Base-by-base conservation (phyloP, 2,797 vertebrate genomes). In the Sebastes hubbsi region DNA sequence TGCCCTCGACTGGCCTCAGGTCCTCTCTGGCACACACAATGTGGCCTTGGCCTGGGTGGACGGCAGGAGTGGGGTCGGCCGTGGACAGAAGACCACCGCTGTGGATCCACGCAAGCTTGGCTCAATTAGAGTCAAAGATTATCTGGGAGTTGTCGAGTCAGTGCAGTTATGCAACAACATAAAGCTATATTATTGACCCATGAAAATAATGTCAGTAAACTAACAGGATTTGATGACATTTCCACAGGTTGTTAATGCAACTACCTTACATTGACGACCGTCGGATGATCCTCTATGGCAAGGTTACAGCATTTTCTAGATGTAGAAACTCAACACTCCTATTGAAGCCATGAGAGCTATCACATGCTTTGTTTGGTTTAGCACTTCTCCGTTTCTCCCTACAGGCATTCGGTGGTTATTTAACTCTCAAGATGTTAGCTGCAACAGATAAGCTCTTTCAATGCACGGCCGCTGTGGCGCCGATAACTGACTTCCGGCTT, bases 331-430 rank as follows among this genome's bases (percentile, higher is more conserved):
- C 27, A 46, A 2, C 29, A 56, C 6, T 64, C 20, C 18, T 38
- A 5, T 25, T 6, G n/a, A 58, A 54, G 22, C 46, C 54, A 46
- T n/a, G 1, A 18, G 38, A 52, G 8, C 6, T 14, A 11, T n/a
- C 8, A 36, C 11, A 13, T 20, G 18, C 2, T 67, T 70, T 46
- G 4, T 67, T 25, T 58, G 22, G 72, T 81, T 25, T 30, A 59
- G 22, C 66, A 16, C 22, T 18, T 73, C 38, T 70, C 32, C 81
- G 6, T 85, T 62, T 86, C 60, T 84, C 20, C 46, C 80, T 56
- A 25, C 87, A 97, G 96, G 96, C 92, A 25, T 97, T 96, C 77
- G 96, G 96, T 10, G 96, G 96, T 55, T 97, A 97, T 93, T 89
- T 97, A 85, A 88, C 95, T 27, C 94, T 97, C 32, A 97, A 96